These are phyloP conservation scores for Ceriagrion tenellum DNA, from an alignment of 2,888 invertebrate genomes.

Conservation along the genomic window DNA sequence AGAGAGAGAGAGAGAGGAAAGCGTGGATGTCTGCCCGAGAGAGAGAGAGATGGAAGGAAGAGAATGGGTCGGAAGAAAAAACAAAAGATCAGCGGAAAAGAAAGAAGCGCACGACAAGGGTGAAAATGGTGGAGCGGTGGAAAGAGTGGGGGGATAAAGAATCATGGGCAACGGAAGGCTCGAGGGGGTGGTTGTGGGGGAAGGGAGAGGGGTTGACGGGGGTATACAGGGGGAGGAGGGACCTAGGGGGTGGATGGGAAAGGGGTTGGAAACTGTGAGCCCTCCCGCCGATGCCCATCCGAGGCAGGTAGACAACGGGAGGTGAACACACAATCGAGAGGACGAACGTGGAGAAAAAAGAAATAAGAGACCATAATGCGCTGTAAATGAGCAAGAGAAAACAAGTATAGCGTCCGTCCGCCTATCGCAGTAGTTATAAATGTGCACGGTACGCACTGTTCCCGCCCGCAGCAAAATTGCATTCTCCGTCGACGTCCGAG, in stretches of 20 bases:
- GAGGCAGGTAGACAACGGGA: too few relatives aligned
- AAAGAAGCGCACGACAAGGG: conserved; percentile 19
- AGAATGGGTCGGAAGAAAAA: conserved; percentile 17
- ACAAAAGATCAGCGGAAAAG: conserved; percentile 26
- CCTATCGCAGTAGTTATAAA: neutral
- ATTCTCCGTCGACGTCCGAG: neutral
- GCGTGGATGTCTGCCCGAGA: neutral
- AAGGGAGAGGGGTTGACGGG: neutral
- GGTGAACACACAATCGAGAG: neutral
- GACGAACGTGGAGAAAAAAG: neutral
- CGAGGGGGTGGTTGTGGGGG: neutral
- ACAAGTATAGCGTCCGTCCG: neutral
- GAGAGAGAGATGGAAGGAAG: neutral
- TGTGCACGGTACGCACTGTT: neutral
- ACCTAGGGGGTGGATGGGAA: too few relatives aligned
- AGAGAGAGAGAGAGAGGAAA: neutral
- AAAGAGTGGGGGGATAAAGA: neutral
- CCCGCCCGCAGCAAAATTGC: neutral
- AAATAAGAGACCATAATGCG: neutral
- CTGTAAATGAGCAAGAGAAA: neutral
- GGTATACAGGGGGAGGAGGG: neutral
- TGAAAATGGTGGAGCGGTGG: neutral
- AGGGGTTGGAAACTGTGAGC: neutral
- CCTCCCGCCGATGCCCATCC: neutral
- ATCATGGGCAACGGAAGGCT: neutral